Evolutionary conservation across 2,888 invertebrate genomes (phyloP).

Genomic region (Lithophane leautieri): DNA sequence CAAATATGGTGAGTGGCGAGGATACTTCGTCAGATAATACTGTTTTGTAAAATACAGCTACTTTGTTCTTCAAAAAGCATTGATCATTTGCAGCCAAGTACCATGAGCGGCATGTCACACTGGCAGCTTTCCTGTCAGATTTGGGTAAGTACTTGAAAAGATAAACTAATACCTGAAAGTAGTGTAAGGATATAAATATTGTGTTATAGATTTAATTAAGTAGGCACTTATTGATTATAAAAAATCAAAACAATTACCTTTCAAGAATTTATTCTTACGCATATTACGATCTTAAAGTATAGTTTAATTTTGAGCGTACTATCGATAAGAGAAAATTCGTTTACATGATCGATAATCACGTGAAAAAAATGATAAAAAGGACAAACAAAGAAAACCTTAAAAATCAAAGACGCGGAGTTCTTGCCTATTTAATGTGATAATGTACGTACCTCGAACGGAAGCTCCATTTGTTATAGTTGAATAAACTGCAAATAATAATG

Average conservation of each 20-base stretch:
- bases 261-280: neutral
- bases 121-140: slow-evolving; percentile 92
- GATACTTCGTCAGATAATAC: slow-evolving; percentile 81
- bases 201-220: neutral
- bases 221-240: neutral
- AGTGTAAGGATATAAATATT: neutral
- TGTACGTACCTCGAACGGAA: slow-evolving; percentile 83
- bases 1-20: slow-evolving; percentile 82
- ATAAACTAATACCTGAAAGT: slow-evolving; percentile 91
- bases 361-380: slow-evolving; percentile 80
- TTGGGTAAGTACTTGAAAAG: slow-evolving; percentile 92
- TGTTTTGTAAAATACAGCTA: slow-evolving; percentile 86
- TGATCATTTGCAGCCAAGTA: slow-evolving; percentile 92
- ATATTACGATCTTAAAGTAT: neutral
- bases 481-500: slow-evolving; percentile 22
- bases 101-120: slow-evolving; percentile 92
- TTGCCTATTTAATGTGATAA: slow-evolving; percentile 21
- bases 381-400: slow-evolving; percentile 79
- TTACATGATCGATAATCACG: slow-evolving; percentile 76
- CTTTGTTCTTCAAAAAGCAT: slow-evolving; percentile 89
- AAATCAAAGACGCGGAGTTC: slow-evolving; percentile 35
- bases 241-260: neutral
- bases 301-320: slow-evolving; percentile 23
- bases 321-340: slow-evolving; percentile 56
- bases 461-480: slow-evolving; percentile 74